Base-by-base conservation (phyloP, 2,797 vertebrate species). In the Lagodon rhomboides region DNA sequence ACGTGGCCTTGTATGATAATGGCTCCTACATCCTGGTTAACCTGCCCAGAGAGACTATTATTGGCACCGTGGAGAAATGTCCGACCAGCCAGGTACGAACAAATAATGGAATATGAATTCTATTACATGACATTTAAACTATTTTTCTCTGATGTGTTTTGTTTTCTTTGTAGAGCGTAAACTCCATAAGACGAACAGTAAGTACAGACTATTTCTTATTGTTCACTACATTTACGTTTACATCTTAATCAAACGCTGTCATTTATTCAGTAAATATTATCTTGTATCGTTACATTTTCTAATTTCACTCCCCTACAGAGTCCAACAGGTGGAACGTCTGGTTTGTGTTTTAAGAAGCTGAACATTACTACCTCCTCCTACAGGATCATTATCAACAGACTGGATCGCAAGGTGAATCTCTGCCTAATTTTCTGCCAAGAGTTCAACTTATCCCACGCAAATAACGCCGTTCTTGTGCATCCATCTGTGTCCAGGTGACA, bases 291-390 rank as follows among this genome's bases (percentile, higher is more conserved):
- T 23, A 34, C 3, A 23, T 69, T 58, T n/a, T 78, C 16, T 56
- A n/a, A 77, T 59, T 56, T 61, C 30, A 7, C 12, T 68, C 55
- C 7, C 27, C 12, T 27, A 15, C 84, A 99, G 98, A 96, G 93
- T 87, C 94, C 96, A 23, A 95, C 96, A 79, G 97, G 96, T 85
- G 96, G 96, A 86, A 96, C 96, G 66, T 97, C 97, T 65, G 97
- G 97, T 55, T 95, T 99, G 79, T 99, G 98, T 92, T 99, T 99
- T 91, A 99, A 96, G 89, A 99, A 97, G 91, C 90, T 99, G 77
- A 99, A 99, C 87, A 96, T 99, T 75, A 98, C 97, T 58, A 98
- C 96, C 83, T 83, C 89, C 44, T 86, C 94, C 47, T 94, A 95
- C 87, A 94, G 96, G 89, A 93, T 99, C 75, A 95, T 99, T 81